Evolutionary conservation across 2,888 invertebrate species (phyloP).

Genomic region (Timandra comae): DNA sequence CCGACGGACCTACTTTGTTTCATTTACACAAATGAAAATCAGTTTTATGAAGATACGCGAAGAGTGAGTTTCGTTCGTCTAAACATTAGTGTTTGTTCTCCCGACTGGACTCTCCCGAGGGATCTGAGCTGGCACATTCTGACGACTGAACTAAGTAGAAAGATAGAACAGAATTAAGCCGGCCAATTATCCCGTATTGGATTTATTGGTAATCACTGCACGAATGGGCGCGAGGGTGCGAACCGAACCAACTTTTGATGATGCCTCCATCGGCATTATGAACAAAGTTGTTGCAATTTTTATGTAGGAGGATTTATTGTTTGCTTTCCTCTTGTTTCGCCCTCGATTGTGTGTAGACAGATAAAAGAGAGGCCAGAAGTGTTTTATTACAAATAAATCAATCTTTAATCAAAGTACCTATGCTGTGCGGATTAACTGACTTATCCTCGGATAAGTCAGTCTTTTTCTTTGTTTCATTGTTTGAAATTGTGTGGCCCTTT

Average conservation of each 20-base stretch:
- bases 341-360: constrained; percentile 60
- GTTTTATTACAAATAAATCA: constrained; percentile 63
- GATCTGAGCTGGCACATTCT: constrained; percentile 75
- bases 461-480: constrained; percentile 21
- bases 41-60: constrained; percentile 38
- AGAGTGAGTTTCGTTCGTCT: constrained; percentile 57
- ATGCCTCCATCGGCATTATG: constrained; percentile 73
- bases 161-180: constrained; percentile 78
- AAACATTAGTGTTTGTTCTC: constrained; percentile 52
- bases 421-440: constrained; percentile 37
- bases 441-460: constrained; percentile 26
- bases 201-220: constrained; percentile 78
- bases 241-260: constrained; percentile 74
- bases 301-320: constrained; percentile 74
- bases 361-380: constrained; percentile 57
- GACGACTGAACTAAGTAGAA: constrained; percentile 77
- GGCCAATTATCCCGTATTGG: constrained; percentile 78
- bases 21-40: constrained; percentile 38
- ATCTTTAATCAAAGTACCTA: constrained; percentile 48
- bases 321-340: constrained; percentile 61
- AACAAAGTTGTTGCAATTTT: constrained; percentile 76
- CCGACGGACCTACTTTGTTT: constrained; percentile 39
- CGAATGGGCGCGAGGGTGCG: constrained; percentile 76
- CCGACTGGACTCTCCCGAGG: constrained; percentile 68
- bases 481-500: constrained; percentile 5